Base-by-base conservation (phyloP, 2,797 vertebrate genomes). In the Syngnathus rostellatus region DNA sequence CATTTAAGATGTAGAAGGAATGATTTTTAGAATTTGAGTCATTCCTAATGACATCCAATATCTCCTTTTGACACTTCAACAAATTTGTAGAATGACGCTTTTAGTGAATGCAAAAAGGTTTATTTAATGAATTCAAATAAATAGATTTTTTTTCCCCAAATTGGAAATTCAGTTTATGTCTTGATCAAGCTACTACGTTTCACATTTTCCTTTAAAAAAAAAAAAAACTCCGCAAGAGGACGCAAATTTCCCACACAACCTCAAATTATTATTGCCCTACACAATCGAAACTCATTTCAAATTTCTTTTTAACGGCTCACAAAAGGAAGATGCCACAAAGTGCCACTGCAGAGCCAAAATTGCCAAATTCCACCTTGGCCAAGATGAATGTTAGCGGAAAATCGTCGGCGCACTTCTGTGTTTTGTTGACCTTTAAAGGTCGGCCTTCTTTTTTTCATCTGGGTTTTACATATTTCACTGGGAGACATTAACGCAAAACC, bases 401-500 rank as follows among this genome's bases (percentile, higher is more conserved):
- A n/a, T 10, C 23, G 17, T 50, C 64, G 16, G 48, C 62, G 54
- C 80, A 68, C 43, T 74, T 37, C 59, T 61, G 39, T 41, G 39
- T 61, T 61, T 12, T 43, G 58, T 62, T 82, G 74, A 82, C 76
- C 80, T 83, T 84, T 75, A 77, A 72, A 69, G 48, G 66, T 77
- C 79, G 70, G 67, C 17, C 5, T 21, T 60, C 37, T 74, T 88
- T 87, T 88, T 40, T 60, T 25, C 75, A 76, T 77, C 80, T 80
- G 75, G 73, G 75, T 68, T 78, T 77, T 54, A 69, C 21, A 14
- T 83, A 70, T 77, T 64, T 74, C 82, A 73, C 77, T 80, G 81
- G 69, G 81, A 76, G 74, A 40, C 71, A 73, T 82, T 81, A 71
- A 72, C 62, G 69, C 7, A 40, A 75, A 85, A 83, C 69, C 65